These are phyloP conservation scores for Sapajus apella DNA, from an alignment of 2,113 vertebrate species.

Conservation along the genomic window DNA sequence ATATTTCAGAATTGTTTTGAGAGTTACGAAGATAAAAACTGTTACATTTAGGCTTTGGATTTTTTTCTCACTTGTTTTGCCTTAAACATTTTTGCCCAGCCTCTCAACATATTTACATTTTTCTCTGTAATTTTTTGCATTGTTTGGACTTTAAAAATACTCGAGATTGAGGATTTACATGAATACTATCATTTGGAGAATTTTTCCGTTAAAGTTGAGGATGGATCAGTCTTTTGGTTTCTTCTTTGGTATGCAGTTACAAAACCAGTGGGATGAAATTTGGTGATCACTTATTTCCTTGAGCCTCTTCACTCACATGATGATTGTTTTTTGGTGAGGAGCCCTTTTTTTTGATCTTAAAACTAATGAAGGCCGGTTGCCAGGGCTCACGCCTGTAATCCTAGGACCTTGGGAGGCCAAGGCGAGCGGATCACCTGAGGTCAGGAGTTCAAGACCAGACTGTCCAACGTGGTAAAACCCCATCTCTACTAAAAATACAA, in stretches of 20 bases:
- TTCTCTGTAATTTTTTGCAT: not conserved
- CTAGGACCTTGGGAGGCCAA: no score
- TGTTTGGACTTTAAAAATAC: not conserved
- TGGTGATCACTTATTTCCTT: not conserved
- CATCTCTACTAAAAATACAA: no score
- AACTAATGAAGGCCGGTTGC: not conserved
- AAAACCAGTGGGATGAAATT: conserved; percentile 17
- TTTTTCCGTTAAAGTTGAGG: not conserved
- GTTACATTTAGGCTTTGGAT: not conserved
- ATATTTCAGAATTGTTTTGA: conserved; percentile 25
- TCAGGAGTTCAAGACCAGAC: no score
- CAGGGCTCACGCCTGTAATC: no score
- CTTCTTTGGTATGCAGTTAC: not conserved
- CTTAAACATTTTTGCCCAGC: not conserved
- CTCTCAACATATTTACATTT: not conserved
- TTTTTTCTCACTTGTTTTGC: not conserved
- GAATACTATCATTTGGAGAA: not conserved
- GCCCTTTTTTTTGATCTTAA: not conserved
- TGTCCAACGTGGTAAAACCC: no score
- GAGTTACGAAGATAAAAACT: not conserved
- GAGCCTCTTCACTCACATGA: not conserved
- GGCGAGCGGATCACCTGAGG: no score
- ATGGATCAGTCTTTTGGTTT: not conserved
- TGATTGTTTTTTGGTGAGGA: not conserved
- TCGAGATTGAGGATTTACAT: not conserved